A percentile compares a stretch with the other conserved stretches of the same genome.
Conservation (phyloP, 92 coral and sea anemone genomes). For the Anthopleura xanthogrammica region DNA sequence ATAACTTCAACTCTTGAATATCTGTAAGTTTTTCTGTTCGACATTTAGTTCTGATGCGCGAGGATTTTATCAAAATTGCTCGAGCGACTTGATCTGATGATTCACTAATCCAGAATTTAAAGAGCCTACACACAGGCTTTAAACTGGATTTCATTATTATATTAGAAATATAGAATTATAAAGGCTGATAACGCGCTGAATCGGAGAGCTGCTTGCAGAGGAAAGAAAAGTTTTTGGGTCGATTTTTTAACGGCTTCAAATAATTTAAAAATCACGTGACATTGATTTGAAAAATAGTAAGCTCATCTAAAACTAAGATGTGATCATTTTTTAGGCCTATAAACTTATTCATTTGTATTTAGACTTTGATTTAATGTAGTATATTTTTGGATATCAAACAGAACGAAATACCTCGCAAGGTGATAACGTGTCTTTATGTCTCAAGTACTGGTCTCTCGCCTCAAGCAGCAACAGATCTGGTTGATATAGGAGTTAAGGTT, state of each 20-base stretch:
- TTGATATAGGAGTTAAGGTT: conserved; percentile 10
- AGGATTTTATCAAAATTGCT: neutral
- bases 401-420: neutral
- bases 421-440: conserved; percentile 15
- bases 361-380: neutral
- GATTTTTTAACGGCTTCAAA: too few relatives aligned
- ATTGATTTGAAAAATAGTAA: too few relatives aligned
- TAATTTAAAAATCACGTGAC: too few relatives aligned
- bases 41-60: neutral
- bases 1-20: neutral
- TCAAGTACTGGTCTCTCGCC: conserved; percentile 17
- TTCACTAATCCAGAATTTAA: neutral
- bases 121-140: neutral
- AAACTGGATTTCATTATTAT: neutral
- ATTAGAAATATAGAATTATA: neutral
- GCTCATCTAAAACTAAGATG: neutral
- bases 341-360: neutral
- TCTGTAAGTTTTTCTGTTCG: neutral
- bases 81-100: neutral
- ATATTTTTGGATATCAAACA: neutral
- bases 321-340: neutral
- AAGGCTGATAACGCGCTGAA: neutral
- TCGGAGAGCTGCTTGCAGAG: neutral
- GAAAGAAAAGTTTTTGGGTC: too few relatives aligned
- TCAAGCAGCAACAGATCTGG: conserved; percentile 4